A percentile compares a stretch with the other conserved stretches of the same genome.
Conservation (phyloP, 2,797 vertebrate genomes). For the Lacerta bilineata region DNA sequence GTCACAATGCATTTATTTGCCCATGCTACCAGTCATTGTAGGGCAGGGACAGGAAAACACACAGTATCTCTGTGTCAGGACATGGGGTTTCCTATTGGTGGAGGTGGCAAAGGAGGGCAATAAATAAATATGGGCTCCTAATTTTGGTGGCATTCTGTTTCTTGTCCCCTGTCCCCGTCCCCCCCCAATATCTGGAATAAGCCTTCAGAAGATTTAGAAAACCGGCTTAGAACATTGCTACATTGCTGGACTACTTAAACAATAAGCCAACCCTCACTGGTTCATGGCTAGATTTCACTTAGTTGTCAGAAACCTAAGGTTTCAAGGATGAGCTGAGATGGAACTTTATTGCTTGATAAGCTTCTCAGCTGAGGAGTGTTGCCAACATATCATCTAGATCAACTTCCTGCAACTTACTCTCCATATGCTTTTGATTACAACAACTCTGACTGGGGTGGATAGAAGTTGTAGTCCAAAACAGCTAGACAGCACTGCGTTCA, state of each 20-base stretch:
- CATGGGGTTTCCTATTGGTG: not conserved
- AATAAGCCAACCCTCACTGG: not conserved
- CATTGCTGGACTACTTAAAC: not conserved
- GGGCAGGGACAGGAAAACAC: not conserved
- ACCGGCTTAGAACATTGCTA: not conserved
- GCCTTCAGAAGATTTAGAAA: not conserved
- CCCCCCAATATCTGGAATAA: not conserved
- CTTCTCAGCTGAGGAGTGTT: not conserved
- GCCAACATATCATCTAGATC: constrained; percentile 3
- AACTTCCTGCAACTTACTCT: not conserved
- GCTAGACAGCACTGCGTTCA: not conserved
- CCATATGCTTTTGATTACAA: not conserved
- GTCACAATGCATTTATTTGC: not conserved
- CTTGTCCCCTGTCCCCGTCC: not conserved
- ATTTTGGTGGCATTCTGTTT: not conserved
- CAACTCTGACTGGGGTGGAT: not conserved
- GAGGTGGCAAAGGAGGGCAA: not conserved
- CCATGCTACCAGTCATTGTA: not conserved
- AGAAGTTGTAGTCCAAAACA: not conserved
- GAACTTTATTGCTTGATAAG: not conserved
- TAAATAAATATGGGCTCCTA: not conserved
- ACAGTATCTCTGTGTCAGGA: not conserved
- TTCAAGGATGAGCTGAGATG: not conserved
- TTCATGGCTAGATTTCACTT: not conserved
- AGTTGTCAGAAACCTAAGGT: not conserved